These are phyloP conservation scores for Cheilosia pagana DNA, from an alignment of 2,888 invertebrate genomes.

Conservation along the genomic window DNA sequence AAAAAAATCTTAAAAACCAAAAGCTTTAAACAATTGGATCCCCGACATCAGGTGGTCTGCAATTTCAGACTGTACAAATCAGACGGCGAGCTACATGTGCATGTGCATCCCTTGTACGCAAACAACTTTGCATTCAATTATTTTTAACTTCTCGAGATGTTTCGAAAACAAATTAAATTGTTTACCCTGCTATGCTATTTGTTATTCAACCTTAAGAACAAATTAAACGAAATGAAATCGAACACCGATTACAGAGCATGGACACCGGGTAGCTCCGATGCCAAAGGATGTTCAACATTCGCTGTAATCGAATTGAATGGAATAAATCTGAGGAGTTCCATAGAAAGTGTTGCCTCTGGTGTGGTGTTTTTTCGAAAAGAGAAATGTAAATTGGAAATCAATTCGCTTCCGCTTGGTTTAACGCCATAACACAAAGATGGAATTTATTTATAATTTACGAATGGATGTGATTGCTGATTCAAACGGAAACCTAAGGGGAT, in stretches of 20 bases:
- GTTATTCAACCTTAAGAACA: conserved; percentile 1
- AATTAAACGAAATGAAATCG: neutral
- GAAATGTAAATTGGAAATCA: conserved; percentile 1
- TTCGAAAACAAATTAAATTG: too few species aligned
- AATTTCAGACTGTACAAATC: too few species aligned
- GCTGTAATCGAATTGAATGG: neutral
- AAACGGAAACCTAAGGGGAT: too few species aligned
- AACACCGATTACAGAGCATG: neutral
- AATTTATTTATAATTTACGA: neutral
- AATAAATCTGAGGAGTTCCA: neutral
- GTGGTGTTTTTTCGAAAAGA: neutral
- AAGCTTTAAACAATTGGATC: too few species aligned
- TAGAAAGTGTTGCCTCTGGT: neutral
- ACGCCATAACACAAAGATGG: neutral
- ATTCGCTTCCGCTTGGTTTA: neutral
- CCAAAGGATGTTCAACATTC: neutral
- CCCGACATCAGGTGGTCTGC: too few species aligned
- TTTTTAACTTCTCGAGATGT: too few species aligned
- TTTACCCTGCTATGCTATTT: neutral
- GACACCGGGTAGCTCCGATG: neutral
- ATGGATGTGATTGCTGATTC: too few species aligned
- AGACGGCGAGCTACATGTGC: too few species aligned
- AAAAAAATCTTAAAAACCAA: too few species aligned
- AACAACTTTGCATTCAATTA: too few species aligned
- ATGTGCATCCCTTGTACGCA: too few species aligned